These are phyloP conservation scores for Parasteatoda tepidariorum DNA, from an alignment of 1,140 invertebrate species.

Conservation along the genomic window DNA sequence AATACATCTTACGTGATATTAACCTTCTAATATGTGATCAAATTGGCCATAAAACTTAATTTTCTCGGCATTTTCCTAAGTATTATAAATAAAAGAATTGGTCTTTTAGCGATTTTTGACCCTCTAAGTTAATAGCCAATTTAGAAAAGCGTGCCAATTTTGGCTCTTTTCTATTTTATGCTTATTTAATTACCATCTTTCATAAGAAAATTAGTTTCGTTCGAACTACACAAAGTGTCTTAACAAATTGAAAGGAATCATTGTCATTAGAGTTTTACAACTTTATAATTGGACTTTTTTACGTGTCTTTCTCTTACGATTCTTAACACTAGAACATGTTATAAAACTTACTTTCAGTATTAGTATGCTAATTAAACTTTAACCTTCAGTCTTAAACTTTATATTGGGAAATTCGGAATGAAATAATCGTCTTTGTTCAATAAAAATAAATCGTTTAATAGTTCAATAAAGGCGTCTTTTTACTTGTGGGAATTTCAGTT, in stretches of 20 bases:
- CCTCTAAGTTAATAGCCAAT: constrained; percentile 20
- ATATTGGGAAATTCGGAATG: not conserved
- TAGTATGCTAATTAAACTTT: not conserved
- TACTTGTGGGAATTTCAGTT: not conserved
- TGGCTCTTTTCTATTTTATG: constrained; percentile 23
- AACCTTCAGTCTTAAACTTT: not conserved
- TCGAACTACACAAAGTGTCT: not conserved
- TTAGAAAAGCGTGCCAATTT: constrained; percentile 25
- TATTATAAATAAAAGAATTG: not conserved
- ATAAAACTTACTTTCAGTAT: not conserved
- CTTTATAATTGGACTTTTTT: constrained; percentile 23
- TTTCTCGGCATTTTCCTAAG: not conserved
- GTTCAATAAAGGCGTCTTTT: not conserved
- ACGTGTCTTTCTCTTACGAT: not conserved
- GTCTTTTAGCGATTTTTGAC: not conserved
- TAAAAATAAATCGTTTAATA: not conserved
- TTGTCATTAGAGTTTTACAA: constrained; percentile 12
- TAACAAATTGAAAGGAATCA: constrained; percentile 24
- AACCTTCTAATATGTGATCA: not conserved
- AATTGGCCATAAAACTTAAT: not conserved
- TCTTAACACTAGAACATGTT: not conserved
- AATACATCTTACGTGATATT: not conserved
- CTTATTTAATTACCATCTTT: not conserved
- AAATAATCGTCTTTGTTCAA: not conserved
- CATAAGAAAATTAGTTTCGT: constrained; percentile 27